These are phyloP conservation scores for Apis laboriosa DNA, from an alignment of 1,140 invertebrate species.

Conservation along the genomic window DNA sequence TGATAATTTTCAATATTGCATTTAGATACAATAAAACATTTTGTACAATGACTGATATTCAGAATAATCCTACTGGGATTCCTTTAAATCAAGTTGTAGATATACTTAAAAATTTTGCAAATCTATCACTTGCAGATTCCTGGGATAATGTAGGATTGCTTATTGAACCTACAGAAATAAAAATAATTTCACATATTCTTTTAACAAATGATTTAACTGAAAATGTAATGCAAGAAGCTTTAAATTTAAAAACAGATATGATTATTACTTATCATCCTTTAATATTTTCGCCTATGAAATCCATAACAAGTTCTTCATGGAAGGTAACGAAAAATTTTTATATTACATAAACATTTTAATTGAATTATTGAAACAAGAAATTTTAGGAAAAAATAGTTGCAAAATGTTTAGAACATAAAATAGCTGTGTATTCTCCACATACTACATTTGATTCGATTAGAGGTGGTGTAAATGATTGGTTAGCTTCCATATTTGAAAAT, in stretches of 20 bases:
- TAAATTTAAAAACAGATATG: conserved; percentile 86
- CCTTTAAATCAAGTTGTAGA: conserved; percentile 83
- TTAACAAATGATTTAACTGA: conserved; percentile 98
- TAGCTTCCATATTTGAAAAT: conserved; percentile 88
- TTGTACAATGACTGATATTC: conserved; percentile 39
- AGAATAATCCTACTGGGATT: conserved; percentile 73
- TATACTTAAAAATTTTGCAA: conserved; percentile 87
- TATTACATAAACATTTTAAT: background rate
- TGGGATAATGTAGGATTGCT: conserved; percentile 99
- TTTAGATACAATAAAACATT: conserved; percentile 1
- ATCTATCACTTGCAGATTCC: conserved; percentile 86
- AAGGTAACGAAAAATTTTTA: conserved; percentile 83
- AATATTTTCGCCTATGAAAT: conserved; percentile 93
- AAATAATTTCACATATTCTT: conserved; percentile 86
- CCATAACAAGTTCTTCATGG: conserved; percentile 86
- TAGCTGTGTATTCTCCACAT: conserved; percentile 96
- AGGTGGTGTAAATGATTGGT: conserved; percentile 96
- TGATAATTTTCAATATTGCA: background rate
- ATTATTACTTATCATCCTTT: conserved; percentile 98
- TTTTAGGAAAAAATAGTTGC: conserved; percentile 88
- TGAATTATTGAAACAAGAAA: background rate
- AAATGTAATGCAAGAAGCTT: conserved; percentile 92
- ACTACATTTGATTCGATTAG: conserved; percentile 92
- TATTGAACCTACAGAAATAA: conserved; percentile 87
- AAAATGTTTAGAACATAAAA: conserved; percentile 91